phyloP scores from a whole-genome alignment of 2,797 vertebrate genomes.

The Microcaecilia unicolor region DNA sequence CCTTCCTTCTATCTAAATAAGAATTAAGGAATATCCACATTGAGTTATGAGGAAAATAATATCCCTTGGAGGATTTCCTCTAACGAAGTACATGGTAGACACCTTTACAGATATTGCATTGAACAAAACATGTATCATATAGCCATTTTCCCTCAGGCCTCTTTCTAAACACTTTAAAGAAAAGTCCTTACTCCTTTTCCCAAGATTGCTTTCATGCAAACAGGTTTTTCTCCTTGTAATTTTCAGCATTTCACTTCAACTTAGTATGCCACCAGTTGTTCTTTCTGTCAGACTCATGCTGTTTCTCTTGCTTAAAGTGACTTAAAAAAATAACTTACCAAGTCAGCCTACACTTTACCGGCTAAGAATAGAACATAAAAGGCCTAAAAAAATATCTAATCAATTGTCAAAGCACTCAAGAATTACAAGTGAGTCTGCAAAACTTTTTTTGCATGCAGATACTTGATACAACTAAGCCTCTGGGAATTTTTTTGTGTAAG shows the following conservation, averaged over 20 bases:
- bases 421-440: constrained; percentile 2
- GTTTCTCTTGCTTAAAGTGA: constrained; percentile 23
- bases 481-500: background rate
- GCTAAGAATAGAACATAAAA: constrained; percentile 7
- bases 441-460: constrained; percentile 1
- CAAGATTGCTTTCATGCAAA: constrained; percentile 29
- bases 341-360: constrained; percentile 14
- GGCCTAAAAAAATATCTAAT: constrained; percentile 21
- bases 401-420: constrained; percentile 1
- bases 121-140: no score
- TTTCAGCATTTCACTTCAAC: constrained; percentile 31
- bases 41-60: no score
- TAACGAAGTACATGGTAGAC: no score
- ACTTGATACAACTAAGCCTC: no score
- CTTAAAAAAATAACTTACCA: constrained; percentile 42
- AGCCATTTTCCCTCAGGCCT: no score
- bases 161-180: constrained; percentile 10
- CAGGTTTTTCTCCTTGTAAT: constrained; percentile 20
- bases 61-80: no score
- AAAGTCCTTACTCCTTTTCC: constrained; percentile 4
- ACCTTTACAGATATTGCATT: no score
- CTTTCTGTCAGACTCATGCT: constrained; percentile 30
- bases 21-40: no score
- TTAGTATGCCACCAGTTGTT: constrained; percentile 20
- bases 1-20: no score